Conservation (phyloP, 2,888 invertebrate genomes). For the Nipponacmea schrenckii region DNA sequence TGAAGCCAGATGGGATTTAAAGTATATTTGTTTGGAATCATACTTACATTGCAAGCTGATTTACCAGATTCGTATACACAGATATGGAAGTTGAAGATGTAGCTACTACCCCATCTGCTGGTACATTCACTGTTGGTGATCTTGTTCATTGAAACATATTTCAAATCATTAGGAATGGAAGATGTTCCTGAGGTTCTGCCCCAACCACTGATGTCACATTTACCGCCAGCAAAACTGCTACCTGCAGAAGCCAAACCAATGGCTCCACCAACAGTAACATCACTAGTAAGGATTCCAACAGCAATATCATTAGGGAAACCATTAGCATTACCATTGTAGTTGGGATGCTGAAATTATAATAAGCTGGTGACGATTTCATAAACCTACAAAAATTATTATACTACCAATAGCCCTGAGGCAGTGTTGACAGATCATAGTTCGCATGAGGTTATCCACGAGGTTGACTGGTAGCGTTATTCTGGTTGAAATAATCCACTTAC, state of each 20-base stretch:
- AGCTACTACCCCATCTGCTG: slow-evolving; percentile 24
- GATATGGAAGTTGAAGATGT: slow-evolving; percentile 33
- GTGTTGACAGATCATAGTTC: too few relatives aligned
- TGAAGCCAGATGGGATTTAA: too few relatives aligned
- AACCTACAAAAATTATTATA: too few relatives aligned
- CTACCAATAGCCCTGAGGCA: too few relatives aligned
- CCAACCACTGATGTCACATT: slow-evolving; percentile 38
- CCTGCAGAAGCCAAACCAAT: slow-evolving; percentile 23
- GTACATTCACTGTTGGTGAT: slow-evolving; percentile 29
- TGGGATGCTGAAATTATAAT: slow-evolving; percentile 27
- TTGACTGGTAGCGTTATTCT: too few relatives aligned
- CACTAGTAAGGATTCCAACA: slow-evolving; percentile 24
- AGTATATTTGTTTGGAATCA: too few relatives aligned
- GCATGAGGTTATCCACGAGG: too few relatives aligned
- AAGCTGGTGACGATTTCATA: too few relatives aligned
- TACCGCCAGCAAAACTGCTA: slow-evolving; percentile 12
- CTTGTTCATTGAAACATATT: slow-evolving; percentile 33
- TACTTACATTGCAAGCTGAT: slow-evolving; percentile 36
- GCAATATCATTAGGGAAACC: slow-evolving; percentile 43
- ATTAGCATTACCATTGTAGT: slow-evolving; percentile 25
- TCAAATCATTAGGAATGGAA: slow-evolving; percentile 19
- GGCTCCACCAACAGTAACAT: slow-evolving; percentile 21
- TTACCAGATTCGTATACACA: slow-evolving; percentile 33
- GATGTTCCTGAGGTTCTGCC: slow-evolving; percentile 28
- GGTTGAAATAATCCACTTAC: too few relatives aligned